These are phyloP conservation scores for Acropora tenuis DNA, from an alignment of 64 coral and sea anemone genomes.

Conservation along the genomic window DNA sequence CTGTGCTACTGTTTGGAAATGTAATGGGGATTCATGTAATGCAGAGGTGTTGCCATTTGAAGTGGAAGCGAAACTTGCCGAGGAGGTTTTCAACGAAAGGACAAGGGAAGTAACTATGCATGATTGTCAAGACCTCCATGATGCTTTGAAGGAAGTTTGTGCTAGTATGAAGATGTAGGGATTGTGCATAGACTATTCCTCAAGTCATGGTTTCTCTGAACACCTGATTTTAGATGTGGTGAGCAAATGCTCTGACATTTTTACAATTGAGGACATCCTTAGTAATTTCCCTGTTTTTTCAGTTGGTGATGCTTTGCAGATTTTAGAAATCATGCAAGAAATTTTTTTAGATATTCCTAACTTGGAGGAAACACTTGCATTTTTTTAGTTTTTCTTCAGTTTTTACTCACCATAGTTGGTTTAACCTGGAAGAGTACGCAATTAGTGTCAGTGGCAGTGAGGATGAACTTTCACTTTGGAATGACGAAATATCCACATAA, in stretches of 20 bases:
- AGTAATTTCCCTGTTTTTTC: slow-evolving; percentile 14
- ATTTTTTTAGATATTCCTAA: too few species aligned
- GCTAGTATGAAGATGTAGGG: neutral
- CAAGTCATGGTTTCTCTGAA: slow-evolving; percentile 53
- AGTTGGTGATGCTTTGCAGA: neutral
- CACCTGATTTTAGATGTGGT: slow-evolving; percentile 10
- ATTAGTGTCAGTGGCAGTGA: slow-evolving; percentile 6
- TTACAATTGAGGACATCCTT: slow-evolving; percentile 2
- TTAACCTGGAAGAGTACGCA: slow-evolving; percentile 13
- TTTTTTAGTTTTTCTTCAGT: neutral
- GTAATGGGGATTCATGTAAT: slow-evolving; percentile 2
- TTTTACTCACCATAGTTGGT: neutral
- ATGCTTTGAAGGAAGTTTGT: slow-evolving; percentile 36
- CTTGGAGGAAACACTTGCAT: slow-evolving; percentile 50
- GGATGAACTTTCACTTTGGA: neutral
- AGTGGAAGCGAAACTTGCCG: neutral
- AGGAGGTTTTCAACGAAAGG: neutral
- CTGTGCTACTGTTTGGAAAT: slow-evolving; percentile 42
- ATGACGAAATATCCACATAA: neutral
- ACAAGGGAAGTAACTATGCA: neutral
- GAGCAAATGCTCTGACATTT: neutral
- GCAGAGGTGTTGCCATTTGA: slow-evolving; percentile 14
- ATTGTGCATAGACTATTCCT: neutral
- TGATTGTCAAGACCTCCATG: slow-evolving; percentile 11
- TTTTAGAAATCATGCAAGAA: slow-evolving; percentile 70